These are phyloP conservation scores for Amphiduros pacificus DNA, from an alignment of 2,888 invertebrate genomes.

Conservation along the genomic window DNA sequence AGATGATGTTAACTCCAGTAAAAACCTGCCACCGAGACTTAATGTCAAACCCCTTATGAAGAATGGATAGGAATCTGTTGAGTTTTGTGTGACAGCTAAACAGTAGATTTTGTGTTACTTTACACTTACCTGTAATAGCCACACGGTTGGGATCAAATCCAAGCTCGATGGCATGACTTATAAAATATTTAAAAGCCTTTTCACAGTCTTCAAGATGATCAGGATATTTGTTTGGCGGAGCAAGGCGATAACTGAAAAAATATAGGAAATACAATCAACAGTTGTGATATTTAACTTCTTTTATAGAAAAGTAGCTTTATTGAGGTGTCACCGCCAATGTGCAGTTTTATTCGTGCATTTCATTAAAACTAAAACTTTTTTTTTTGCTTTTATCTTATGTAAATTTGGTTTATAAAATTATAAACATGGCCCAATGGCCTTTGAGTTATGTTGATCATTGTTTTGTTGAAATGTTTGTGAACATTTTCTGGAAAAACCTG, in stretches of 20 bases:
- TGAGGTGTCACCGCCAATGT: neutral
- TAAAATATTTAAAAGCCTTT: constrained; percentile 8
- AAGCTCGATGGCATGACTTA: neutral
- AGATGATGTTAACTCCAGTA: too few species aligned
- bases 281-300: too few species aligned
- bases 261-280: too few species aligned
- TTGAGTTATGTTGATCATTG: too few species aligned
- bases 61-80: too few species aligned
- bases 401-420: neutral
- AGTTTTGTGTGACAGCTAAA: too few species aligned
- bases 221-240: constrained; percentile 16
- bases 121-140: constrained; percentile 11
- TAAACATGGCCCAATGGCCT: neutral
- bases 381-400: neutral
- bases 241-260: constrained; percentile 17
- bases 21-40: too few species aligned
- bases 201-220: constrained; percentile 14
- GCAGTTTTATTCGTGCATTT: neutral
- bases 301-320: too few species aligned
- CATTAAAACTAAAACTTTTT: neutral
- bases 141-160: constrained; percentile 12
- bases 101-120: too few species aligned
- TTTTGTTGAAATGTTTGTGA: too few species aligned
- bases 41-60: too few species aligned
- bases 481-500: too few species aligned